Conservation (phyloP, 2,888 invertebrate species). For the Caenorhabditis sp. region DNA sequence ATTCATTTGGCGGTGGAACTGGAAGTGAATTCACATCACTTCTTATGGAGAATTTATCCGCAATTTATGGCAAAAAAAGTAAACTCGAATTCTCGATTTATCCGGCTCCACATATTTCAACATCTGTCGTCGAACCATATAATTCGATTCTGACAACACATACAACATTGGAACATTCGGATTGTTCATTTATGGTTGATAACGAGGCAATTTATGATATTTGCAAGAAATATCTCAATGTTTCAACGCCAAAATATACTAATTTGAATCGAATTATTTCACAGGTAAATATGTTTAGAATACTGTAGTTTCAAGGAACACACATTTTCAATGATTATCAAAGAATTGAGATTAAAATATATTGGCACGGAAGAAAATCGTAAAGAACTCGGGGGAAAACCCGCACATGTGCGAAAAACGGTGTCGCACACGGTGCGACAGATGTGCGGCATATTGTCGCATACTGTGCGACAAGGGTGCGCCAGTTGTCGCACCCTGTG, state of each 20-base stretch:
- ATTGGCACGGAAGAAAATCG: too few relatives aligned
- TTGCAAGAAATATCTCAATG: constrained; percentile 77
- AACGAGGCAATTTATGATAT: constrained; percentile 92
- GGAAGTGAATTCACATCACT: constrained; percentile 87
- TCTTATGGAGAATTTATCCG: constrained; percentile 83
- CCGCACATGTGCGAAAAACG: too few relatives aligned
- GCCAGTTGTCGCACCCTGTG: too few relatives aligned
- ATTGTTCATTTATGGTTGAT: constrained; percentile 90
- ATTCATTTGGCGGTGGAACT: constrained; percentile 87
- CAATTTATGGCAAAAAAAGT: constrained; percentile 85
- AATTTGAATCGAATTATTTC: constrained; percentile 1
- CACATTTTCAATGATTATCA: too few relatives aligned
- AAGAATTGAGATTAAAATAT: too few relatives aligned
- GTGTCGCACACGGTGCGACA: too few relatives aligned
- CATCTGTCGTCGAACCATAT: constrained; percentile 93
- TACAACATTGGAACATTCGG: constrained; percentile 89
- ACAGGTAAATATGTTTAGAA: not conserved
- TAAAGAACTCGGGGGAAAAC: too few relatives aligned
- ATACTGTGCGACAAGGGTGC: too few relatives aligned
- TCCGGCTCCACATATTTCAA: constrained; percentile 88
- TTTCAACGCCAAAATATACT: constrained; percentile 77
- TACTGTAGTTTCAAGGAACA: too few relatives aligned
- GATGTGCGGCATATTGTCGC: too few relatives aligned
- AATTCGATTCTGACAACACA: constrained; percentile 94
- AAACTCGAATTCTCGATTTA: constrained; percentile 87